Percentiles rank a stretch among this genome's conserved stretches.
Conservation (phyloP, 2,797 vertebrate genomes). For the Amphiprion clarkii region DNA sequence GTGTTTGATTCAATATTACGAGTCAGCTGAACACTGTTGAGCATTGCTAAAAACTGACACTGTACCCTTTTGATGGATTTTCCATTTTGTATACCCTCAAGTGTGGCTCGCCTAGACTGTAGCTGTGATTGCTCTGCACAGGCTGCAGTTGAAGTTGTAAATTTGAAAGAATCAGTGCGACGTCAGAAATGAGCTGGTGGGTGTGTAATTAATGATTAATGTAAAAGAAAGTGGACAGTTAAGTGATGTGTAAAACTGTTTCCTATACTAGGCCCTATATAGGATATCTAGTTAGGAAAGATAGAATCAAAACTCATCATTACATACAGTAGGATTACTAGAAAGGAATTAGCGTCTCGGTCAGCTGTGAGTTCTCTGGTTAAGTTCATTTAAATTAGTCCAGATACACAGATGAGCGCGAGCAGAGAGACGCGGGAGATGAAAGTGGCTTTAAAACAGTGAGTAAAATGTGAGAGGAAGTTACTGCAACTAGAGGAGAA, state of each 20-base stretch:
- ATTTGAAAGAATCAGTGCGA: conserved; percentile 1
- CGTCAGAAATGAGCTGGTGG: conserved; percentile 4
- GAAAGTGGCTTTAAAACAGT: conserved; percentile 20
- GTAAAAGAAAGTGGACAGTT: neutral
- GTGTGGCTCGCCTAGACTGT: neutral
- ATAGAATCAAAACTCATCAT: conserved; percentile 18
- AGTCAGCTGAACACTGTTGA: neutral
- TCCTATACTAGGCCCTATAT: neutral
- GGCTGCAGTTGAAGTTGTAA: neutral
- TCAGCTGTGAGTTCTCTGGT: neutral
- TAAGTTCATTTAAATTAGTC: conserved; percentile 10
- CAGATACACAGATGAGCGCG: conserved; percentile 16
- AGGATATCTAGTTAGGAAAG: conserved; percentile 17
- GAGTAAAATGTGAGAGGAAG: conserved; percentile 15
- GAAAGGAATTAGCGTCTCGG: conserved; percentile 9
- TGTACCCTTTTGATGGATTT: neutral
- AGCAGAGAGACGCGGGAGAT: neutral
- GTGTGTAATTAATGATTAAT: neutral
- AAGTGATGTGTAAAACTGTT: neutral
- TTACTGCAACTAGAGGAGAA: conserved; percentile 17
- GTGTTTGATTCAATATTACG: neutral
- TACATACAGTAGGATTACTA: conserved; percentile 14
- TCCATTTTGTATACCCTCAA: neutral
- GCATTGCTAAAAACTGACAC: neutral
- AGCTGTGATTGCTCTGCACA: neutral